Evolutionary conservation across 1,140 invertebrate genomes (phyloP).

Genomic region (Colletes gigas): DNA sequence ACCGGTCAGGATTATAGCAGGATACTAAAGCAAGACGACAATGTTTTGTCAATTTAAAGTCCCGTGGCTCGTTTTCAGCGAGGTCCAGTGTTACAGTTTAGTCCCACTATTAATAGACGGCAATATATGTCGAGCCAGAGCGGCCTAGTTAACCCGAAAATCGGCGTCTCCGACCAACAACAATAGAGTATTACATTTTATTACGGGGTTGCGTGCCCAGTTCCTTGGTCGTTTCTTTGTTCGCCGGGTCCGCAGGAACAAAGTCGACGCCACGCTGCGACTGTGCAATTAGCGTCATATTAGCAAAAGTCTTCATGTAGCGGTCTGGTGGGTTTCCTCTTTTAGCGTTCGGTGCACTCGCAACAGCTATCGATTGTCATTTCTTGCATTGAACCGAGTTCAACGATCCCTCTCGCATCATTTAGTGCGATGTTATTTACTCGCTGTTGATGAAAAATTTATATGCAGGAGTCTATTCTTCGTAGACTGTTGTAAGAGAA

Average conservation of each 20-base stretch:
- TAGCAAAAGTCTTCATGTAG: background rate
- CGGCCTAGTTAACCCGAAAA: conserved; percentile 25
- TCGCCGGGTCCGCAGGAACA: background rate
- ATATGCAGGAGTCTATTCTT: too few relatives aligned
- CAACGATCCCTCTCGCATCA: background rate
- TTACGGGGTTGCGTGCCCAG: background rate
- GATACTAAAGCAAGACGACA: background rate
- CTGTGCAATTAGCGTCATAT: conserved; percentile 11
- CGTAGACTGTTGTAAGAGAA: too few relatives aligned
- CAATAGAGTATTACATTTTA: conserved; percentile 41
- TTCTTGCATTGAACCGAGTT: background rate
- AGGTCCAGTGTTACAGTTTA: background rate
- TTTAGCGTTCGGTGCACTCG: background rate
- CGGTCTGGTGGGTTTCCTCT: background rate
- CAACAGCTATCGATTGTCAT: background rate
- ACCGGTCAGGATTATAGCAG: too few relatives aligned
- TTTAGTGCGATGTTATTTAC: too few relatives aligned
- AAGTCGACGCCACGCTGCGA: background rate
- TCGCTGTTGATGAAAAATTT: too few relatives aligned
- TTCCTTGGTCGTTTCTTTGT: background rate
- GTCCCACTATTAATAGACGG: conserved; percentile 38
- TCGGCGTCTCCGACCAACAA: background rate
- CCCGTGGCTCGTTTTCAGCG: background rate
- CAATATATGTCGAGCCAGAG: conserved; percentile 15
- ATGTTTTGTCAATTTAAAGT: background rate